Percentiles rank a stretch among this genome's conserved stretches.
Evolutionary conservation across 2,888 invertebrate genomes (phyloP).

Genomic region (Apantesis nais): DNA sequence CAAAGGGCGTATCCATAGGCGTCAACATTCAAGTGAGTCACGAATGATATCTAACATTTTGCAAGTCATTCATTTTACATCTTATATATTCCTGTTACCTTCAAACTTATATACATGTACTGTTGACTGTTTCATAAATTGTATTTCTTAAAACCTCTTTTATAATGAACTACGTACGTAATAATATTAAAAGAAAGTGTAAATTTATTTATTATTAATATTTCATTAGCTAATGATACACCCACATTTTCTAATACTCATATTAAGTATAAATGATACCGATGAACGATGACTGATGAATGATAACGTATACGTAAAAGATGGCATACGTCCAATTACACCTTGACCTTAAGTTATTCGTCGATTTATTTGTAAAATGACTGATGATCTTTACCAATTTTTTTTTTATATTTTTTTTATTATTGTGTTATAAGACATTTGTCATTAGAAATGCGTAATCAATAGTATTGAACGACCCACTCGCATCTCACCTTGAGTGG

Average conservation of each 20-base stretch:
- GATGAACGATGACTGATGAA: neutral
- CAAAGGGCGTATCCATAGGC: constrained; percentile 74
- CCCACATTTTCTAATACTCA: neutral
- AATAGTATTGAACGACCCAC: neutral
- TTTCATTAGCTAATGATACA: neutral
- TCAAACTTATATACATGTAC: neutral
- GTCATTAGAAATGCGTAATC: neutral
- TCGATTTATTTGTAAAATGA: neutral
- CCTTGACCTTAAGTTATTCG: neutral
- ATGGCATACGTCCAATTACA: neutral
- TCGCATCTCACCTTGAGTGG: neutral
- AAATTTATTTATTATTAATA: neutral
- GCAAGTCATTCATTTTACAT: neutral
- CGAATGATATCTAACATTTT: neutral
- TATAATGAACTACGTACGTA: neutral
- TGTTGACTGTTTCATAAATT: neutral
- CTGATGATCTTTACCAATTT: neutral
- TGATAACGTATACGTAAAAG: neutral
- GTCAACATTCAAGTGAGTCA: constrained; percentile 74
- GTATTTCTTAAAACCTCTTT: neutral
- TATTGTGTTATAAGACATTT: neutral
- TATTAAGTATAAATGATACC: neutral
- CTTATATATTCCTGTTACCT: neutral
- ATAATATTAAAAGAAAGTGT: neutral
- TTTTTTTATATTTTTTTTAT: neutral